Evolutionary conservation across 1,140 invertebrate species (phyloP), one percentile per base, ranked within the genome.

Genomic region (Coelopa frigida): DNA sequence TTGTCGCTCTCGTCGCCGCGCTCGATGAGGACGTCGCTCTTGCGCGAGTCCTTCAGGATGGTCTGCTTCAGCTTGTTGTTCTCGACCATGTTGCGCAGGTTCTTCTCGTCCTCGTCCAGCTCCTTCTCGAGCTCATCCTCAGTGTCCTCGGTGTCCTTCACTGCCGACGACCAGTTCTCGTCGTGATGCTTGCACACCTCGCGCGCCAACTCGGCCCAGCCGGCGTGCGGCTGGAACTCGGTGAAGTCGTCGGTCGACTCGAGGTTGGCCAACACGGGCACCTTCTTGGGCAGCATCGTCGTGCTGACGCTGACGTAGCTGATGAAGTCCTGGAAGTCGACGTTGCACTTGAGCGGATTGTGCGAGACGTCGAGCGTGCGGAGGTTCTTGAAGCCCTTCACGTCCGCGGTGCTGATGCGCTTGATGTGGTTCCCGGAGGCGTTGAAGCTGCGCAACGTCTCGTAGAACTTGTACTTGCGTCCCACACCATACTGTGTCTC

Each of bases 321-420:
- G 56, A 81, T 77, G 10, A 80, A 68, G 35, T 75, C 69, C 56
- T 76, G 72, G 56, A 81, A 76, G 20, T 75, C 73, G 20, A 69
- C 67, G 44, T 78, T 75, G 56, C 83, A 86, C 23, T 75, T 66
- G 3, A 86, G 58, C 3, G 79, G 77, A 68, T 87, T 87, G 21
- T 75, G 67, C 21, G 70, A 71, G 2, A 86, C 61, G 48, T 85
- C 81, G 2, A 87, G 57, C 8, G 74, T 70, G 23, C 74, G 73
- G 5, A 86, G 59, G 53, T 75, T 75, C 38, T 80, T 78, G 10
- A 82, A 71, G 20, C 70, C 71, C 41, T 50, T 56, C 3, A 82
- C 61, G 57, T 83, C 78, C 14, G 67, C 68, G 23, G 71, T 56
- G 46, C 72, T 74, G 14, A 81, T 72, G 44, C 72, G 72, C 37